Evolutionary conservation across 92 coral and sea anemone genomes (phyloP).

Genomic region (Metridium senile): DNA sequence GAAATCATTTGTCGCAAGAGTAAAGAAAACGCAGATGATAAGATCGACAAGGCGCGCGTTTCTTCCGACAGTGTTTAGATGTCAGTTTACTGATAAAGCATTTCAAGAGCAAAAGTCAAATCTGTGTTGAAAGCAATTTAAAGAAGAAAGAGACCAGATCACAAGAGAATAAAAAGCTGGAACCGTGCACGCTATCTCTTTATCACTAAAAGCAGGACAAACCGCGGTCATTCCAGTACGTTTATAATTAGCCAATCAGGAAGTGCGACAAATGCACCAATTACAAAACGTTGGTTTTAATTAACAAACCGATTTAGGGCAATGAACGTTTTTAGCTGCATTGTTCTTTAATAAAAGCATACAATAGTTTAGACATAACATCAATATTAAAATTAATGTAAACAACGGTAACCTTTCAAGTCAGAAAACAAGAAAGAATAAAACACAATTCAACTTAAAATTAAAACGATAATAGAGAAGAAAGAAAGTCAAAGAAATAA

Average conservation of each 20-base stretch:
- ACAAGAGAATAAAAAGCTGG: not conserved
- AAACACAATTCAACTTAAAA: too few species aligned
- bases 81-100: not conserved
- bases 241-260: not conserved
- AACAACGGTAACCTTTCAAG: too few species aligned
- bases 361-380: too few species aligned
- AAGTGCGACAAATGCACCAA: not conserved
- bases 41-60: conserved; percentile 2
- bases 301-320: too few species aligned
- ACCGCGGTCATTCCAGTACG: not conserved
- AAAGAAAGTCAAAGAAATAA: too few species aligned
- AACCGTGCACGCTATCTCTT: not conserved
- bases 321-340: too few species aligned
- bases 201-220: not conserved
- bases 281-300: too few species aligned
- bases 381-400: too few species aligned
- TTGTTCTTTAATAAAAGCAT: too few species aligned
- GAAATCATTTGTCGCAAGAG: not conserved
- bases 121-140: conserved; percentile 5
- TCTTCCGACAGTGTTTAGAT: not conserved
- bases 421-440: too few species aligned
- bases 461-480: too few species aligned
- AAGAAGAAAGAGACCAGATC: not conserved
- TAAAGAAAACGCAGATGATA: too few species aligned
- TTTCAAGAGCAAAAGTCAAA: not conserved